Evolutionary conservation across 2,888 invertebrate species (phyloP), one percentile per base, ranked within the genome.

Genomic region (Biston betularia): DNA sequence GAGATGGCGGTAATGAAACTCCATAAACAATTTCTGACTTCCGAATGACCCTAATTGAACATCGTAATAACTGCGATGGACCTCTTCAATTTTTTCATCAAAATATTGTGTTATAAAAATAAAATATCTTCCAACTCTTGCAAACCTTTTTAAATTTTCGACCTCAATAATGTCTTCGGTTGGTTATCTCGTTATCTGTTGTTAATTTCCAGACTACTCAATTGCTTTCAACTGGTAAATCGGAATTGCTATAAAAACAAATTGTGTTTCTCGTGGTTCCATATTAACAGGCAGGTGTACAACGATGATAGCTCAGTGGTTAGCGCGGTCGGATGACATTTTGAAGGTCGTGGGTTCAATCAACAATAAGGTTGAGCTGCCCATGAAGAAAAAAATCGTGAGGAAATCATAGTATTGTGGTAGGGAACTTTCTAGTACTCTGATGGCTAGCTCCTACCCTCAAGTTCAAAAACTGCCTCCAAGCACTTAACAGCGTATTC

Each of bases 161-260:
- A 14, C 34, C n/a, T 52, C 44, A 44, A 46, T 15, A 46, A 52
- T 35, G 46, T 61, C 14, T 46, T 35, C 45, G 11, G 8, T 15
- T 53, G 38, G 24, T 24, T 24, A 24, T 24, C 24, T 24, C 24
- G 24, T 24, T 24, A 24, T 24, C 24, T 24, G 24, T 35, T 53
- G 38, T 55, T 63, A n/a, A 49, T 55, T 63, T 15, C 7, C 34
- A 24, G 15, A 44, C 40, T 53, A 49, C 38, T 40, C 55, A 33
- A 48, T 62, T n/a, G 48, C 55, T 14, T 56, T 44, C 42, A 9
- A 50, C 15, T 42, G 49, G 50, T 44, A 63, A 63, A 50, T 38
- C 11, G 62, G 11, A 35, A 15, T 49, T 33, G 33, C 33, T 11
- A 8, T 48, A 48, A 55, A 49, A 14, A 42, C 54, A 63, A 63